Percentiles rank a stretch among this genome's conserved stretches.
These are phyloP conservation scores for Papilio xuthus DNA, from an alignment of 1,140 invertebrate genomes.

Conservation along the genomic window DNA sequence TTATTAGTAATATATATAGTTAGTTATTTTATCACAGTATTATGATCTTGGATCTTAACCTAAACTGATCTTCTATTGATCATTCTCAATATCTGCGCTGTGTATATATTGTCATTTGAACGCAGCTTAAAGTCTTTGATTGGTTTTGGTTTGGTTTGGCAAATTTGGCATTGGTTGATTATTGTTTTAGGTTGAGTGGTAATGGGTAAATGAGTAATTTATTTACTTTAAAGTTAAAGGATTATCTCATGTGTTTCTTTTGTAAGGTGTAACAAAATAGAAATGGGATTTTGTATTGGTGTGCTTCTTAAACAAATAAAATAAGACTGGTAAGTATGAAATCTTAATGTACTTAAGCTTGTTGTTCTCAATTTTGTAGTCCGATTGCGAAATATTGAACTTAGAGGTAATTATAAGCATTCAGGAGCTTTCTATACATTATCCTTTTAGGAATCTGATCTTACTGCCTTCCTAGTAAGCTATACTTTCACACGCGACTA, in stretches of 20 bases:
- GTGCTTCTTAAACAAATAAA: constrained; percentile 13
- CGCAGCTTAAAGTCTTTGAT: constrained; percentile 3
- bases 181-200: constrained; percentile 20
- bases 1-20: too few relatives aligned
- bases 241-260: neutral
- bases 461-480: neutral
- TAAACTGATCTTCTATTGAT: too few relatives aligned
- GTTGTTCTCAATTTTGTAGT: constrained; percentile 23
- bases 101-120: neutral
- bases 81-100: too few relatives aligned
- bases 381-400: constrained; percentile 27
- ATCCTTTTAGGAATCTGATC: neutral
- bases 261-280: constrained; percentile 2
- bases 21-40: too few relatives aligned
- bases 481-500: neutral
- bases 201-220: constrained; percentile 33
- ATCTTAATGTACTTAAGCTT: neutral
- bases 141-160: constrained; percentile 7
- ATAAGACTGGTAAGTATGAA: constrained; percentile 24
- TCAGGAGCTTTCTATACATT: neutral
- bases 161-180: constrained; percentile 19
- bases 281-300: constrained; percentile 28
- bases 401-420: neutral
- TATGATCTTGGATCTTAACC: too few relatives aligned
- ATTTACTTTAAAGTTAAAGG: constrained; percentile 22